These are phyloP conservation scores for Myotis yumanensis DNA, from an alignment of 2,113 vertebrate species.

Conservation along the genomic window DNA sequence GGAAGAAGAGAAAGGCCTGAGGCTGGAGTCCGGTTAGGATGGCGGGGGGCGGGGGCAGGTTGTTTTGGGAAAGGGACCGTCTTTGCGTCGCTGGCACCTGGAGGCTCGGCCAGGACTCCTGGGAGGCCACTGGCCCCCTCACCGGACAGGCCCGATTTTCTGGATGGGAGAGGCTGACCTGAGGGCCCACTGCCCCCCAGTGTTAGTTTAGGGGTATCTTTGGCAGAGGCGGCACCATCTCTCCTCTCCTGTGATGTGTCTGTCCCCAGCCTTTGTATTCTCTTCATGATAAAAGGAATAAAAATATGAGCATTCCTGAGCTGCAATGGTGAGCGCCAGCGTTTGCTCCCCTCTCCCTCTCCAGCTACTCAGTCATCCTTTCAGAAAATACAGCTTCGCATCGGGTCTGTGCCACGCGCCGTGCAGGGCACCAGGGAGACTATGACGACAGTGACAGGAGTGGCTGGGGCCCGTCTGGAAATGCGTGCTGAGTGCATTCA, in stretches of 20 bases:
- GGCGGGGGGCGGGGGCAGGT: no score
- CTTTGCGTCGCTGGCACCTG: background rate
- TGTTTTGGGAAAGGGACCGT: background rate
- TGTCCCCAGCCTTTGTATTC: background rate
- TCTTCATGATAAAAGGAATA: slow-evolving; percentile 49
- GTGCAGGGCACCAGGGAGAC: background rate
- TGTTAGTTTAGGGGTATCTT: background rate
- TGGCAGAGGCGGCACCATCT: background rate
- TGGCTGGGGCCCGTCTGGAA: no score
- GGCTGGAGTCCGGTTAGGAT: background rate
- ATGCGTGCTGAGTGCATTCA: no score
- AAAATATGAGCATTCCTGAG: background rate
- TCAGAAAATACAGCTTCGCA: background rate
- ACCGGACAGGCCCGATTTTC: background rate
- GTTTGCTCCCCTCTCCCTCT: background rate
- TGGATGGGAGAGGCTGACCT: background rate
- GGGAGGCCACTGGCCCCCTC: background rate
- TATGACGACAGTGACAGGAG: fast-evolving
- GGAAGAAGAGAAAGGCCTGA: background rate
- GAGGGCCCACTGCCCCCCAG: background rate
- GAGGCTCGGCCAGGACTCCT: background rate
- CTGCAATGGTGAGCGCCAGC: background rate
- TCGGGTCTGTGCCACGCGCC: no score
- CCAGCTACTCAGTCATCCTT: background rate
- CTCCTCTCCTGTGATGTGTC: background rate